Percentiles rank a stretch among this genome's conserved stretches.
phyloP scores from a whole-genome alignment of 2,797 vertebrate species.

The Alca torda region DNA sequence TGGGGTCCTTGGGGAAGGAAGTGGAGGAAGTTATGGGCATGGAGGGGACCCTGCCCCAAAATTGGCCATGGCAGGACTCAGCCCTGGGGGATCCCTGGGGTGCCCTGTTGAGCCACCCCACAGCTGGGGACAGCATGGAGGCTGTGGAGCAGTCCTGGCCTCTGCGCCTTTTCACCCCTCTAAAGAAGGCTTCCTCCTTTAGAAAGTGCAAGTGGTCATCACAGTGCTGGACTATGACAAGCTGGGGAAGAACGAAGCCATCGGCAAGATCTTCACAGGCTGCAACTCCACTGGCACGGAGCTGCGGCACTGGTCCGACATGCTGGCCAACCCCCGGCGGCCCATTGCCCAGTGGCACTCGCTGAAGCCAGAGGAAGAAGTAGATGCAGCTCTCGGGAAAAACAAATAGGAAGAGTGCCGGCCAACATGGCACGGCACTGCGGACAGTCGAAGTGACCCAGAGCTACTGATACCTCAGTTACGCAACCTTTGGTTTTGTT shows the following conservation, averaged over 20 bases:
- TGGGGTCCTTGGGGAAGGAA: fast-evolving
- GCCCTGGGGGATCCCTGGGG: not conserved
- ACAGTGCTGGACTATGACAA: slow-evolving; percentile 99
- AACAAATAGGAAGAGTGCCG: slow-evolving; percentile 85
- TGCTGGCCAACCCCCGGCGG: slow-evolving; percentile 95
- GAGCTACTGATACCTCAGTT: slow-evolving; percentile 79
- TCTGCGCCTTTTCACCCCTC: fast-evolving
- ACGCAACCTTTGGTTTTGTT: slow-evolving; percentile 48
- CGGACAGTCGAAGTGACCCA: slow-evolving; percentile 59
- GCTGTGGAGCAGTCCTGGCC: fast-evolving
- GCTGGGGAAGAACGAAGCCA: slow-evolving; percentile 97
- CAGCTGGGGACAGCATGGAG: not conserved
- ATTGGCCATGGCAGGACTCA: fast-evolving
- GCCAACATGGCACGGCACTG: not conserved
- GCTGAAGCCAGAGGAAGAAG: slow-evolving; percentile 95
- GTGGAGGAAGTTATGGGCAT: not conserved
- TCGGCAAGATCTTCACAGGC: slow-evolving; percentile 95
- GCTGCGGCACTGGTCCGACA: slow-evolving; percentile 98
- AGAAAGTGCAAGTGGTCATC: slow-evolving; percentile 97
- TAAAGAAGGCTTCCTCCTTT: not conserved
- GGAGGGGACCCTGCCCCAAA: not conserved
- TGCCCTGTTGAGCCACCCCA: fast-evolving
- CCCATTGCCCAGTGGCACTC: slow-evolving; percentile 99
- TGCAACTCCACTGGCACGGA: slow-evolving; percentile 89
- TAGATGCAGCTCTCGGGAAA: slow-evolving; percentile 90